A percentile compares a stretch with the other conserved stretches of the same genome.
Evolutionary conservation across 2,888 invertebrate species (phyloP).

Genomic region (Leptura quadrifasciata): DNA sequence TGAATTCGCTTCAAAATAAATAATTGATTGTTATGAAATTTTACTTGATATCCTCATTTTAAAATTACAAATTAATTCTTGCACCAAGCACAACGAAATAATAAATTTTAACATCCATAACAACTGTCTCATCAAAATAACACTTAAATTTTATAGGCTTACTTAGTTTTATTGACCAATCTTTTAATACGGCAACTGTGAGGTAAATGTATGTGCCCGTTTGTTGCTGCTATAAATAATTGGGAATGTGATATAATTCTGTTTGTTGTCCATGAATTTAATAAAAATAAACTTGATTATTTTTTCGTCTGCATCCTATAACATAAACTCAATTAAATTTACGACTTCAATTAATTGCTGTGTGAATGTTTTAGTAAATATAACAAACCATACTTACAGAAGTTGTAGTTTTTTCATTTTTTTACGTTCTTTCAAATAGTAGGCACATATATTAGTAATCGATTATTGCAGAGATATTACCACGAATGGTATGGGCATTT

Average conservation of each 20-base stretch:
- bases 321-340: neutral
- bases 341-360: neutral
- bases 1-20: too few species aligned
- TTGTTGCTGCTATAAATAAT: slow-evolving; percentile 13
- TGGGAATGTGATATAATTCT: neutral
- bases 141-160: slow-evolving; percentile 2
- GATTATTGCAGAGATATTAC: too few species aligned
- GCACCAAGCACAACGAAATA: neutral
- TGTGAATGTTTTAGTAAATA: neutral
- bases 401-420: too few species aligned
- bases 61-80: neutral
- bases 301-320: neutral
- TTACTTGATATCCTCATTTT: neutral
- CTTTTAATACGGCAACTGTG: neutral
- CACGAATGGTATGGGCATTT: too few species aligned
- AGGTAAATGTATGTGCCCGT: slow-evolving; percentile 2
- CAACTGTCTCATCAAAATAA: neutral
- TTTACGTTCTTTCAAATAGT: too few species aligned
- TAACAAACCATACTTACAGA: too few species aligned
- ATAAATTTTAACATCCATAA: slow-evolving; percentile 21
- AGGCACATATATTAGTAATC: too few species aligned
- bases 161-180: slow-evolving; percentile 20
- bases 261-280: slow-evolving; percentile 9
- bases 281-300: slow-evolving; percentile 1
- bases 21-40: too few species aligned